These are phyloP conservation scores for Spizella passerina DNA, from an alignment of 2,797 vertebrate species.

Conservation along the genomic window DNA sequence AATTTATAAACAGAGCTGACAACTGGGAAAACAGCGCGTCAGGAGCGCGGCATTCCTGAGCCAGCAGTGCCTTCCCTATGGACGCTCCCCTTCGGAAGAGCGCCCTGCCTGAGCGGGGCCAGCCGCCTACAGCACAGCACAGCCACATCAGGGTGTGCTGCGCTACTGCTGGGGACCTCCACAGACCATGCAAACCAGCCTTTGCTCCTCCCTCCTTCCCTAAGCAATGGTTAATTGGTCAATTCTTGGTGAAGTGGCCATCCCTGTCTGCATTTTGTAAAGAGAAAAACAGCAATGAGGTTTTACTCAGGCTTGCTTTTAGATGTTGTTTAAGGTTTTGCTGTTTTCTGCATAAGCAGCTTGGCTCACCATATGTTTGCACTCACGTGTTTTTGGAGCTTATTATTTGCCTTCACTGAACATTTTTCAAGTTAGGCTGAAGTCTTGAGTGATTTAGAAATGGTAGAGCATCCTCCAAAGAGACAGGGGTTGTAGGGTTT, in stretches of 20 bases:
- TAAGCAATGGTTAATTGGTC: background rate
- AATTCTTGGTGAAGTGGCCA: background rate
- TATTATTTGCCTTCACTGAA: background rate
- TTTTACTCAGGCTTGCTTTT: background rate
- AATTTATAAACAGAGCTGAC: slow-evolving; percentile 81
- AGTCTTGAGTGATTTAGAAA: background rate
- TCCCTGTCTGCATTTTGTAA: background rate
- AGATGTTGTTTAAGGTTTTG: background rate
- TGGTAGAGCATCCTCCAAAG: background rate
- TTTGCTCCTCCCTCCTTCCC: background rate
- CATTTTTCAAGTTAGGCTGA: background rate
- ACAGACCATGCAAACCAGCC: background rate
- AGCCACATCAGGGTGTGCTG: background rate
- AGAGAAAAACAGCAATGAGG: accelerated
- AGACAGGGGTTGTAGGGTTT: background rate
- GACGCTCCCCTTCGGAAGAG: slow-evolving; percentile 51
- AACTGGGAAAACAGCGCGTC: slow-evolving; percentile 79
- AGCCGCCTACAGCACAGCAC: background rate
- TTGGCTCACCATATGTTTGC: background rate
- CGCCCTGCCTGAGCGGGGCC: background rate
- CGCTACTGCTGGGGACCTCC: background rate
- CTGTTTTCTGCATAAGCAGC: background rate
- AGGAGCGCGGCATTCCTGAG: slow-evolving; percentile 66
- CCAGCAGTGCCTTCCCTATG: slow-evolving; percentile 36
- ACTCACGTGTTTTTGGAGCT: background rate